Evolutionary conservation across 2,113 vertebrate species (phyloP), one percentile per base, ranked within the genome.

Genomic region (Phoenicopterus ruber): DNA sequence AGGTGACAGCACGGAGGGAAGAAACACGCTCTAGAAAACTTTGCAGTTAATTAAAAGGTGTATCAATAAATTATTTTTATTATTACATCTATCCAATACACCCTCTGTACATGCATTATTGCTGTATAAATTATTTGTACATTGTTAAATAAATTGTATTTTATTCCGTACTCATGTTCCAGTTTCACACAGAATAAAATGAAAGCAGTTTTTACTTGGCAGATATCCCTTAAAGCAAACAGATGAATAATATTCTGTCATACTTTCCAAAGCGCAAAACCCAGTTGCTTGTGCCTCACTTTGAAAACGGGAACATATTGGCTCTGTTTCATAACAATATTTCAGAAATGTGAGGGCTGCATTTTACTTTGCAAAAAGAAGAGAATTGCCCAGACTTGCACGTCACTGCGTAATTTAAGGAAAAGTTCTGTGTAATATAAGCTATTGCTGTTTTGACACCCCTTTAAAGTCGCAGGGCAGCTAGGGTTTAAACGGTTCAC

Each of bases 221-320:
- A 89, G 79, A n/a, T 62, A 93, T 81, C 95, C 92, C 94, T 96
- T 90, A 90, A 97, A 98, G 96, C 97, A 97, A 98, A 98, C 96
- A 97, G 91, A 96, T 92, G 95, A 98, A 97, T 92, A 96, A 96
- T 22, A 74, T 87, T 95, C 92, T 86, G 90, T 97, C 97, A 97
- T 52, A 94, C 24, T 97, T 98, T 98, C 96, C 98, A 93, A 84
- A 95, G 61, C 93, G 78, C 84, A 93, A 71, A 96, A 47, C 76
- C 83, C 74, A 70, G 86, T 77, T 82, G 59, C 94, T 86, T 92
- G 94, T 69, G 93, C 92, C 90, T 90, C 12, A 1, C 54, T 90
- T 61, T 90, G 96, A 88, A 94, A 93, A 52, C 11, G 90, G 87
- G 94, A 97, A 96, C 82, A 67, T 9, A 9, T 2, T 95, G 94